Conservation (phyloP, 2,888 invertebrate species). For the Rhingia campestris region DNA sequence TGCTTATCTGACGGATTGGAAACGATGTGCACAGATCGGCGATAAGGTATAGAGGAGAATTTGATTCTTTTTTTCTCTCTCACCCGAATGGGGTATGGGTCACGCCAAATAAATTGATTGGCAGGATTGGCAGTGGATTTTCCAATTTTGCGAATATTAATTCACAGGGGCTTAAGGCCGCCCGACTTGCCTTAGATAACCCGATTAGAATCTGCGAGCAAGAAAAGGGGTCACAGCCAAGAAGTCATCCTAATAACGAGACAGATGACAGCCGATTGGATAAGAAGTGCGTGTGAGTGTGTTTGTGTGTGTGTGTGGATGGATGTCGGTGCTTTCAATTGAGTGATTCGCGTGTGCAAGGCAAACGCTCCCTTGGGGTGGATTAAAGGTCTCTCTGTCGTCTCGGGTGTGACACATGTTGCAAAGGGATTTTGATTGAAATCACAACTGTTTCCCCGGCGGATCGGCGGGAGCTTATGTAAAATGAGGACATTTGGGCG, state of each 20-base stretch:
- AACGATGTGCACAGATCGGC: constrained; percentile 48
- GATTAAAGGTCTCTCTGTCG: constrained; percentile 39
- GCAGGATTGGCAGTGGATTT: constrained; percentile 68
- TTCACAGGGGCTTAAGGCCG: constrained; percentile 53
- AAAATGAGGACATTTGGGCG: not conserved
- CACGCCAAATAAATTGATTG: constrained; percentile 65
- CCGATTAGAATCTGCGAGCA: constrained; percentile 66
- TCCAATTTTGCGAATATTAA: constrained; percentile 73
- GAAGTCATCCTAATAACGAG: constrained; percentile 63
- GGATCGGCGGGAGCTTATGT: not conserved
- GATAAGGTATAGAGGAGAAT: constrained; percentile 60
- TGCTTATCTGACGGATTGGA: constrained; percentile 68
- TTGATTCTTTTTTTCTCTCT: constrained; percentile 22
- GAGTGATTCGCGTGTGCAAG: constrained; percentile 61
- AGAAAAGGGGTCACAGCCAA: constrained; percentile 66
- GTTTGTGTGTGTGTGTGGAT: constrained; percentile 4
- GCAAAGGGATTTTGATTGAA: constrained; percentile 58
- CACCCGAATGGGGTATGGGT: constrained; percentile 41
- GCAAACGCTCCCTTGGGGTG: constrained; percentile 69
- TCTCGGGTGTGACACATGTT: constrained; percentile 67
- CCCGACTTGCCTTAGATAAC: constrained; percentile 28
- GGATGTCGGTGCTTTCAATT: constrained; percentile 32
- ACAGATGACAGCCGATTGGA: constrained; percentile 69
- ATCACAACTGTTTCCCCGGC: constrained; percentile 25
- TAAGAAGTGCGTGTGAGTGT: constrained; percentile 19